Evolutionary conservation across 2,888 invertebrate genomes (phyloP).

Genomic region (Mesochorus sp.): DNA sequence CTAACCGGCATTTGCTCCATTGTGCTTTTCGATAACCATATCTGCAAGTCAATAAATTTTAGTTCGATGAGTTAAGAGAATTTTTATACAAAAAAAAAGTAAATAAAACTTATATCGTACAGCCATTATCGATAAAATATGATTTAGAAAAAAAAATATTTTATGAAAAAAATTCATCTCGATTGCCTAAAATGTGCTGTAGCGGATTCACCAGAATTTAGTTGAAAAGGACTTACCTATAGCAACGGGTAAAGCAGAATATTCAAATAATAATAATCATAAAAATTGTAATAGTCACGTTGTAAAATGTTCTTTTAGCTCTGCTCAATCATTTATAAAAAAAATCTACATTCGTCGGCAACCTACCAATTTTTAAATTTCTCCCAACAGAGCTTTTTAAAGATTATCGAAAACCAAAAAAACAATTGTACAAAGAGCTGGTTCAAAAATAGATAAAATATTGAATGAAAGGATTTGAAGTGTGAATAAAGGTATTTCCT

Average conservation of each 20-base stretch:
- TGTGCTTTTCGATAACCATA: conserved; percentile 89
- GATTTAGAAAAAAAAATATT: neutral
- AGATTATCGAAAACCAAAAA: too few species aligned
- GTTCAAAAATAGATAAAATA: neutral
- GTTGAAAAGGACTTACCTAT: conserved; percentile 63
- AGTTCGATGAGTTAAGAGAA: conserved; percentile 41
- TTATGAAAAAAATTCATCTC: neutral
- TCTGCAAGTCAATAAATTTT: conserved; percentile 84
- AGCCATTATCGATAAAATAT: neutral
- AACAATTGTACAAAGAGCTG: neutral
- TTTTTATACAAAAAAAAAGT: conserved; percentile 3
- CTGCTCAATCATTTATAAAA: too few species aligned
- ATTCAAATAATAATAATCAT: conserved; percentile 3
- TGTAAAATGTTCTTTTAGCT: neutral
- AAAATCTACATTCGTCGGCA: too few species aligned
- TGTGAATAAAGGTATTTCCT: conserved; percentile 48
- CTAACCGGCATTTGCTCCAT: conserved; percentile 93
- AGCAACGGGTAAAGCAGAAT: conserved; percentile 20
- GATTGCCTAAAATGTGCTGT: conserved; percentile 49
- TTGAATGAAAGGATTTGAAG: conserved; percentile 24
- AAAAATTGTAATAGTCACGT: neutral
- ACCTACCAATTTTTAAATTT: too few species aligned
- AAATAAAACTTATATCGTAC: neutral
- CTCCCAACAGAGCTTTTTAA: too few species aligned
- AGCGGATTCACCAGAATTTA: conserved; percentile 63